These are phyloP conservation scores for Macrotus californicus DNA, from an alignment of 2,113 vertebrate species.

Conservation along the genomic window DNA sequence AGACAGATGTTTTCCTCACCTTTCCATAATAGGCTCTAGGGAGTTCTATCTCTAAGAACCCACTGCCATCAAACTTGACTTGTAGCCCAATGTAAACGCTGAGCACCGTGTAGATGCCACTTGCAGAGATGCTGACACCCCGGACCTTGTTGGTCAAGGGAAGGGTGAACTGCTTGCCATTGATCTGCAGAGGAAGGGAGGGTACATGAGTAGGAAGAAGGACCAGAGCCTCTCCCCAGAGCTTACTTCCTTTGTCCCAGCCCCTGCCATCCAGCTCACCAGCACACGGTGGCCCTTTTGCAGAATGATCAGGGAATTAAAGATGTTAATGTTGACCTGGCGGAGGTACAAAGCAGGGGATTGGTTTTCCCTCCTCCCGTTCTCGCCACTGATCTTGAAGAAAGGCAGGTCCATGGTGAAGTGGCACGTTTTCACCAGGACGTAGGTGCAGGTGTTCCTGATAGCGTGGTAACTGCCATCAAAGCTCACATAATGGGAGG, in stretches of 20 bases:
- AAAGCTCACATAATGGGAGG: slow-evolving; percentile 86
- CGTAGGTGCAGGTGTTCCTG: slow-evolving; percentile 84
- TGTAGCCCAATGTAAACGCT: slow-evolving; percentile 79
- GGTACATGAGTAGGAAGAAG: background rate
- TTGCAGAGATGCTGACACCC: slow-evolving; percentile 75
- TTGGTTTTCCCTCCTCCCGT: slow-evolving; percentile 79
- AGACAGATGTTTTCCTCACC: slow-evolving; percentile 62
- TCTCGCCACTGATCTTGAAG: slow-evolving; percentile 83
- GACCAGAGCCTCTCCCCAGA: background rate
- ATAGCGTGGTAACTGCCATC: slow-evolving; percentile 82
- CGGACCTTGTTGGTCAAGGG: slow-evolving; percentile 66
- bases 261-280: slow-evolving; percentile 68
- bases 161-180: slow-evolving; percentile 75
- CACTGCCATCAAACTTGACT: slow-evolving; percentile 86
- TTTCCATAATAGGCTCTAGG: slow-evolving; percentile 84
- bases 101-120: slow-evolving; percentile 78
- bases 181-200: slow-evolving; percentile 72
- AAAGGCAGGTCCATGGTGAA: slow-evolving; percentile 73
- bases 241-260: background rate
- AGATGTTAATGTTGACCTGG: slow-evolving; percentile 78
- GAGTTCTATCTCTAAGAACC: slow-evolving; percentile 83
- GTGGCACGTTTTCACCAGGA: slow-evolving; percentile 83
- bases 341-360: slow-evolving; percentile 75
- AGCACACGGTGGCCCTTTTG: slow-evolving; percentile 78
- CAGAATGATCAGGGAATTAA: slow-evolving; percentile 75